These are phyloP conservation scores for Trilocha varians DNA, from an alignment of 2,888 invertebrate genomes.

Conservation along the genomic window DNA sequence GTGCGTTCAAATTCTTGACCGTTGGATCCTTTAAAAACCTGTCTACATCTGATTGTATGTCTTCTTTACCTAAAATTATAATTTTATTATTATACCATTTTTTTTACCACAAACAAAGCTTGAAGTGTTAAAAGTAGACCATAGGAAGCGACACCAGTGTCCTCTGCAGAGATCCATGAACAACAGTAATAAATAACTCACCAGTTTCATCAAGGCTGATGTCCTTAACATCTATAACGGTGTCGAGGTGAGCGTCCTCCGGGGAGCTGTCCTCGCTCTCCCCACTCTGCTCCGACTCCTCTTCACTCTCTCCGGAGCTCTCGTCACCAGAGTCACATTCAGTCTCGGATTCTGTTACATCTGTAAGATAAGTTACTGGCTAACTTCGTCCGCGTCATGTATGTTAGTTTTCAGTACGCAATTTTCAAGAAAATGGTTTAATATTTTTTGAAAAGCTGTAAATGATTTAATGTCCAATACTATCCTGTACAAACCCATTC, in stretches of 20 bases:
- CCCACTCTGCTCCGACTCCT: constrained; percentile 2
- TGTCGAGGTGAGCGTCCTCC: constrained; percentile 35
- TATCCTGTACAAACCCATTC: too few relatives aligned
- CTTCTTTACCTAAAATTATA: constrained; percentile 42
- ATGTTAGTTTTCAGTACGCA: too few relatives aligned
- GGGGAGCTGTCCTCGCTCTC: constrained; percentile 42
- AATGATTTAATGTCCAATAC: too few relatives aligned
- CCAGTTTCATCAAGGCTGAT: constrained; percentile 29
- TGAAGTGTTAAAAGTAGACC: too few relatives aligned
- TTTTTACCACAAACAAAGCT: too few relatives aligned
- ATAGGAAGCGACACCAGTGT: too few relatives aligned
- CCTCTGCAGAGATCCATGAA: neutral
- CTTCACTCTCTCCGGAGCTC: constrained; percentile 11
- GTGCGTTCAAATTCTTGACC: constrained; percentile 27
- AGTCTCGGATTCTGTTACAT: constrained; percentile 30
- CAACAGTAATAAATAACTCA: constrained; percentile 11
- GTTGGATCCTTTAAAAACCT: constrained; percentile 46
- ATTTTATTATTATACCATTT: too few relatives aligned
- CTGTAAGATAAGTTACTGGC: constrained; percentile 38
- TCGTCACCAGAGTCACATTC: constrained; percentile 30
- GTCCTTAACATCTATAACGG: constrained; percentile 15
- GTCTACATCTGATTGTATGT: constrained; percentile 39
- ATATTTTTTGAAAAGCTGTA: too few relatives aligned
- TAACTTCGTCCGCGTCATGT: too few relatives aligned
- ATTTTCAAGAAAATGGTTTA: too few relatives aligned